Evolutionary conservation across 2,797 vertebrate genomes (phyloP), one percentile per base, ranked within the genome.

Genomic region (Cyclura pinguis): DNA sequence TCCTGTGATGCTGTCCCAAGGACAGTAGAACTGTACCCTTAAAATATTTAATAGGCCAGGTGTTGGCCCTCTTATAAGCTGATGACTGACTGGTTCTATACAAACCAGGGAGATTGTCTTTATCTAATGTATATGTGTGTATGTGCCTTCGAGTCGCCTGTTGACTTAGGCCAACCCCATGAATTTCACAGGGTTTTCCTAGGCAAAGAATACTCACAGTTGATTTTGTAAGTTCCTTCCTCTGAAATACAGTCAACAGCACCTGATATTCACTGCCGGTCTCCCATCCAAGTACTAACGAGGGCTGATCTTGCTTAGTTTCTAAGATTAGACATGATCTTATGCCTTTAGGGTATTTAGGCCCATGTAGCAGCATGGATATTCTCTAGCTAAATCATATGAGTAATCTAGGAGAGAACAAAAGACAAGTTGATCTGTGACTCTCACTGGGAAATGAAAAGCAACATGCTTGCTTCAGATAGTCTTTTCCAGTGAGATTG

Each of bases 401-500:
- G n/a, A 64, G 77, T 24, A 5, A 50, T 16, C n/a, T 81, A 57
- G 24, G 64, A 13, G 52, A 42, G 24, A 59, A 32, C 50, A 59
- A 82, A 73, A 59, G n/a, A 81, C 18, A 80, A 87, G 32, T 67
- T 62, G 29, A 62, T 18, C 35, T 84, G 72, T 50, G 7, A 84
- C 52, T 29, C 42, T 77, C 76, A 59, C 55, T 50, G 32, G 81
- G 22, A 8, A 84, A 77, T n/a, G 42, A 67, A 77, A 57, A 64
- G 42, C 64, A 18, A 62, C 59, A 20, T 77, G n/a, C 77, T 38
- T 90, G 91, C 42, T 90, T 16, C 78, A 85, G 0, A 7, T 38
- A 85, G 88, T 91, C 42, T 42, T 74, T 93, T 91, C 55, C n/a
- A 91, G 90, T 27, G 55, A 22, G 74, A 86, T 87, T 6, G 6